These are phyloP conservation scores for Morphnarchus princeps DNA, from an alignment of 2,113 vertebrate species.

Conservation along the genomic window DNA sequence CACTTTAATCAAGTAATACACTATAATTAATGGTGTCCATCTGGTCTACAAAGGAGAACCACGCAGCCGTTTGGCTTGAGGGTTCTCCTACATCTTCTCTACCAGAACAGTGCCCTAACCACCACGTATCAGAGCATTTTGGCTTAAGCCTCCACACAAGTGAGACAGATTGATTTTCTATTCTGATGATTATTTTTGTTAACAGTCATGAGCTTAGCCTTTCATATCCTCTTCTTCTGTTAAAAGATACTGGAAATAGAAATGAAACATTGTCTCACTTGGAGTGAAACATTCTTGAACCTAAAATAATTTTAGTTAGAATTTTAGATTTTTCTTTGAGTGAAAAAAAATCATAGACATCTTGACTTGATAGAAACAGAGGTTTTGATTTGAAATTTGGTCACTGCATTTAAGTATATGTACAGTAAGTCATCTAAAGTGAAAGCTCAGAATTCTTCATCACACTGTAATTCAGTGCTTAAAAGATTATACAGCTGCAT, in stretches of 20 bases:
- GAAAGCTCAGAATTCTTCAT: not conserved
- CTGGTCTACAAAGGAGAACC: not conserved
- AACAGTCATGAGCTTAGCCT: not conserved
- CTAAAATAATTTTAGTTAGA: not conserved
- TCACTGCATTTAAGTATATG: not conserved
- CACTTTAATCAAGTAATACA: not conserved
- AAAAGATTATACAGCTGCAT: not conserved
- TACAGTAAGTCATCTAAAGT: not conserved
- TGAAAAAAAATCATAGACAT: not conserved
- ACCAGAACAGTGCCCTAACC: not conserved
- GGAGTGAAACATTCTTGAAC: not conserved
- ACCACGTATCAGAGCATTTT: not conserved
- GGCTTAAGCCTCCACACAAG: not conserved
- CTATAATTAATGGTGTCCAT: not conserved
- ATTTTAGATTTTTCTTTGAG: not conserved
- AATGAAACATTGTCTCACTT: not conserved
- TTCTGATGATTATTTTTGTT: not conserved
- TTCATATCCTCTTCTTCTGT: not conserved
- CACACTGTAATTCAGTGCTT: not conserved
- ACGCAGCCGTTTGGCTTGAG: not conserved
- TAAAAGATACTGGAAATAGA: not conserved
- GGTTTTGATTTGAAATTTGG: not conserved
- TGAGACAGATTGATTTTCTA: not conserved
- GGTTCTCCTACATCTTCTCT: not conserved
- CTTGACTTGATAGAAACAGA: not conserved